Conservation (phyloP, 1,140 invertebrate genomes). For the Radopholus similis region DNA sequence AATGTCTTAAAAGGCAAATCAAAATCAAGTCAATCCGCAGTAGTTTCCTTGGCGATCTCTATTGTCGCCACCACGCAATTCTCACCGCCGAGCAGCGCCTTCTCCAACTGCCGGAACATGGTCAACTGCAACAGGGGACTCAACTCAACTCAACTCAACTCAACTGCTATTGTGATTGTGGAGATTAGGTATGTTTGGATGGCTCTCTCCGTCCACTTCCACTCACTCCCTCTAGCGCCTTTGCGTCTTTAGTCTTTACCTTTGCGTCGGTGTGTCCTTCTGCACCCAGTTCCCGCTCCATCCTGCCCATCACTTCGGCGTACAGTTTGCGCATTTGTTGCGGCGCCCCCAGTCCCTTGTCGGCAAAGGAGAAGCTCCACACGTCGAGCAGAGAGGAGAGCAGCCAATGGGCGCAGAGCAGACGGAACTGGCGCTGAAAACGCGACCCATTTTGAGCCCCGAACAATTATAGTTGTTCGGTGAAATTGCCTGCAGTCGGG, state of each 20-base stretch:
- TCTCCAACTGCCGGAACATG: slow-evolving; percentile 65
- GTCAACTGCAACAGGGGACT: slow-evolving; percentile 24
- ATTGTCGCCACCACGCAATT: too few relatives aligned
- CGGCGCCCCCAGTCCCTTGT: slow-evolving; percentile 36
- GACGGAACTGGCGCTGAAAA: slow-evolving; percentile 27
- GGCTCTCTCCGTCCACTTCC: neutral
- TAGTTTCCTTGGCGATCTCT: too few relatives aligned
- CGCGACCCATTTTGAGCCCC: neutral
- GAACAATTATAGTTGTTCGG: too few relatives aligned
- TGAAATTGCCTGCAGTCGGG: neutral
- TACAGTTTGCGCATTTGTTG: slow-evolving; percentile 29
- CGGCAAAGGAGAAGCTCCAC: slow-evolving; percentile 36
- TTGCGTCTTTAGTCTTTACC: too few relatives aligned
- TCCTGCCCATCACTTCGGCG: slow-evolving; percentile 22
- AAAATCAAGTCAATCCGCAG: too few relatives aligned
- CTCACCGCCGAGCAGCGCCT: neutral
- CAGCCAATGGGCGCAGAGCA: slow-evolving; percentile 42
- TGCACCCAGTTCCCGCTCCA: slow-evolving; percentile 1
- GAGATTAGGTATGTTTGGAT: too few relatives aligned
- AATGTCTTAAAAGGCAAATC: too few relatives aligned
- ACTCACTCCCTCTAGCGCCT: neutral
- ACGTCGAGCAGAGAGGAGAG: slow-evolving; percentile 48
- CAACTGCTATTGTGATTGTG: too few relatives aligned
- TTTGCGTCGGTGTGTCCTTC: too few relatives aligned
- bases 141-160: too few relatives aligned